Evolutionary conservation across 1,140 invertebrate species (phyloP).

Genomic region (Papilio polyxenes): DNA sequence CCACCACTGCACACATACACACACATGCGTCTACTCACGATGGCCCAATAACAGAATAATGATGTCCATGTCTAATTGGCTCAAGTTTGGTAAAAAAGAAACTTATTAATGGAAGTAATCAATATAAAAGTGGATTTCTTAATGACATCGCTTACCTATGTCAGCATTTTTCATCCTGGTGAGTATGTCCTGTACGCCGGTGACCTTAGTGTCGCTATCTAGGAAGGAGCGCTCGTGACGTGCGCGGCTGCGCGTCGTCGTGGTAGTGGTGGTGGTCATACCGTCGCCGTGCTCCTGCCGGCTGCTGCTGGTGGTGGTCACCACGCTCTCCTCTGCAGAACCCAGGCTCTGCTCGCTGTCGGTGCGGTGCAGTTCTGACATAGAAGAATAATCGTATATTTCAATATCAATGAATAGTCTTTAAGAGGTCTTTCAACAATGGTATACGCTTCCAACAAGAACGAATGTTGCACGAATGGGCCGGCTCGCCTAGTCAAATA

Average conservation of each 20-base stretch:
- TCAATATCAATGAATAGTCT: background rate
- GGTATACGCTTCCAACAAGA: too few relatives aligned
- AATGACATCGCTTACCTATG: constrained; percentile 77
- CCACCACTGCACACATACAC: constrained; percentile 74
- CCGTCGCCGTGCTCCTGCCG: constrained; percentile 57
- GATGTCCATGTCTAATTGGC: too few relatives aligned
- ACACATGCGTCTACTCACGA: background rate
- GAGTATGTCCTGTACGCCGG: constrained; percentile 87
- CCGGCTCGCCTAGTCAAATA: too few relatives aligned
- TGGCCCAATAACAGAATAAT: too few relatives aligned
- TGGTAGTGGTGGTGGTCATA: constrained; percentile 58
- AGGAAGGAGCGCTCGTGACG: constrained; percentile 81
- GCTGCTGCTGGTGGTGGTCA: constrained; percentile 62
- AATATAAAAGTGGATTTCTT: background rate
- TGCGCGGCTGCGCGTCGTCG: constrained; percentile 47
- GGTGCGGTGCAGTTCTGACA: constrained; percentile 59
- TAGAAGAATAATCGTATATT: background rate
- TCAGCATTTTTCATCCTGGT: constrained; percentile 87
- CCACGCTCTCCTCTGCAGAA: constrained; percentile 61
- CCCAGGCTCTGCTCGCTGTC: constrained; percentile 70
- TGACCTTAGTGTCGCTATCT: constrained; percentile 85
- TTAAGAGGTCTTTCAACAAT: background rate
- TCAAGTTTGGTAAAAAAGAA: too few relatives aligned
- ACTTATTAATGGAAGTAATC: too few relatives aligned
- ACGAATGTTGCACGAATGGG: too few relatives aligned